phyloP scores from a whole-genome alignment of 2,888 invertebrate genomes.

The Anorthoa munda region DNA sequence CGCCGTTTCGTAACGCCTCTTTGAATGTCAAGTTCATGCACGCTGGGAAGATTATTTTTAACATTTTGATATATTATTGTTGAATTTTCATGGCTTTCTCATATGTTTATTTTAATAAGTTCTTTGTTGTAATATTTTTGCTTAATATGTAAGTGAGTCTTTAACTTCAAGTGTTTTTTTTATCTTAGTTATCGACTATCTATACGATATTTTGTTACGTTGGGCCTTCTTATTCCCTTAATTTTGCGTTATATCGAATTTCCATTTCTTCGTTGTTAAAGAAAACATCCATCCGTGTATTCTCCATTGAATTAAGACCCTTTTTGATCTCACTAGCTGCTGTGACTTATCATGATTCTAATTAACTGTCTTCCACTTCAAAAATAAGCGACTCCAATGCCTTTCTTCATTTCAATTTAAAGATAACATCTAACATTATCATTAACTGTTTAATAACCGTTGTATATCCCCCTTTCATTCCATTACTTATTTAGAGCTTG shows the following conservation, averaged over 20 bases:
- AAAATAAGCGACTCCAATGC: background rate
- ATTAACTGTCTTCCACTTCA: background rate
- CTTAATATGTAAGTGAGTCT: background rate
- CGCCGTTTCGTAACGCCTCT: constrained; percentile 56
- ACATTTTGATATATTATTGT: constrained; percentile 54
- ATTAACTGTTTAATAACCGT: constrained; percentile 11
- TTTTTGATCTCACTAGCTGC: background rate
- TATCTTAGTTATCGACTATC: background rate
- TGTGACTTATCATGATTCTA: too few relatives aligned
- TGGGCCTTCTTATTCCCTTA: background rate
- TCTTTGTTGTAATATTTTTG: constrained; percentile 6
- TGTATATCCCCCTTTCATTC: background rate
- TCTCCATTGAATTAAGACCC: background rate
- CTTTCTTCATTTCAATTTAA: background rate
- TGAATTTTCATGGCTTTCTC: constrained; percentile 22
- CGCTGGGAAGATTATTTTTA: constrained; percentile 49
- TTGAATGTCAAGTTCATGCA: constrained; percentile 74
- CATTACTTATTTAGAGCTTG: constrained; percentile 28
- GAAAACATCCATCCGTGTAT: background rate
- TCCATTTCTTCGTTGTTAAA: background rate
- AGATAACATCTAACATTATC: background rate
- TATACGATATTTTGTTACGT: background rate
- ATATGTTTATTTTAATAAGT: background rate
- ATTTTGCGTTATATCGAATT: too few relatives aligned
- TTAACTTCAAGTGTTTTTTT: background rate